Base-by-base conservation (phyloP, 2,113 vertebrate genomes). In the Zosterops japonicus region DNA sequence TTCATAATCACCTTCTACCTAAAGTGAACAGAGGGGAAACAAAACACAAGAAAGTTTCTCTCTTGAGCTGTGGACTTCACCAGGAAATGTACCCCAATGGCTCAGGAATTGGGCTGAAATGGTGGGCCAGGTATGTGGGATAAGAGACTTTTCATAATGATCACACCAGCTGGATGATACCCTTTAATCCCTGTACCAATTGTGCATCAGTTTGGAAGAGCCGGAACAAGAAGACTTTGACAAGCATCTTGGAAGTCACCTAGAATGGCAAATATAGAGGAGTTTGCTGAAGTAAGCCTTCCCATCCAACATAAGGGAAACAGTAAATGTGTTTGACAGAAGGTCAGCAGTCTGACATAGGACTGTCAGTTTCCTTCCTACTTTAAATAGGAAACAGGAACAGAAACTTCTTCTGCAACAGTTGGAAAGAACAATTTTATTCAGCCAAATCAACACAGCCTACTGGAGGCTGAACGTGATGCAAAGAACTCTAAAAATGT, bases 371-470 rank as follows among this genome's bases (percentile, higher is more conserved):
- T 89, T 87, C 93, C 91, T 94, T 94, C 96, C 93, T 60, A 47
- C 22, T 92, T 91, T 83, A 71, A 14, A 39, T 25, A 53, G 44
- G 39, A 94, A 97, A 94, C 35, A 46, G 89, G 96, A 97, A 94
- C 87, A 95, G 95, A 96, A 97, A 95, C 44, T 33, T 29, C 65
- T 76, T 46, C 92, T 71, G 49, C 81, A 94, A 24, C 19, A 49
- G 29, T 8, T 70, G 44, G 71, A 50, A 78, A 70, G 52, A 46
- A 71, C 60, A 61, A 47, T 60, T 92, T 56, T 31, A 83, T 29
- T 79, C 19, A 3, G 3, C 2, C 55, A 92, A 86, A 65, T 28
- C 57, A 92, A 25, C 2, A 3, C 16, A 88, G 65, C 8, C 47
- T 39, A 17, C 31, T 13, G 15, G 4, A 65, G 20, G 53, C 31